These are phyloP conservation scores for Archocentrus centrarchus DNA, from an alignment of 2,113 vertebrate genomes.

Conservation along the genomic window DNA sequence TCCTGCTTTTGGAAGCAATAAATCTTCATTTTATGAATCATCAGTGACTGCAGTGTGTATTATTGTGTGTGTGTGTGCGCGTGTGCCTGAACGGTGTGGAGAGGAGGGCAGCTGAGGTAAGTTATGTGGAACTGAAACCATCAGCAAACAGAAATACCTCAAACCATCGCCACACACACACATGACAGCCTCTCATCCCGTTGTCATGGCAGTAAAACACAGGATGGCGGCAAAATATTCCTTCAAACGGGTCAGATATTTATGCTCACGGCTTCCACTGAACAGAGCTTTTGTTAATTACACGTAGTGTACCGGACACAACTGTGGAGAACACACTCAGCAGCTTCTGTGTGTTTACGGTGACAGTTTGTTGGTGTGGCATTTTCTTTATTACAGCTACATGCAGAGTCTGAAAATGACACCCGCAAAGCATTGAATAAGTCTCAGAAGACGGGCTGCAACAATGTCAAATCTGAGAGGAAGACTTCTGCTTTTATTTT, in stretches of 20 bases:
- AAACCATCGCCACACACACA: not conserved
- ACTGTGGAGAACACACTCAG: rapidly evolving
- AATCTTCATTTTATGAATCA: conserved; percentile 49
- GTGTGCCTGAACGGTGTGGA: not conserved
- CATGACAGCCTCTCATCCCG: not conserved
- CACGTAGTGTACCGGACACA: not conserved
- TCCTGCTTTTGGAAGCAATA: not conserved
- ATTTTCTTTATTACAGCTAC: too few relatives aligned
- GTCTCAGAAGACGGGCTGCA: too few relatives aligned
- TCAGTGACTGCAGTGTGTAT: not conserved
- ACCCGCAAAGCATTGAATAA: too few relatives aligned
- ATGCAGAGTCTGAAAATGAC: too few relatives aligned
- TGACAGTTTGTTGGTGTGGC: too few relatives aligned
- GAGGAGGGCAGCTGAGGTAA: conserved; percentile 22
- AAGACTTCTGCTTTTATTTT: too few relatives aligned
- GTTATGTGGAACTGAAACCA: conserved; percentile 44
- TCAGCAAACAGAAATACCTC: conserved; percentile 25
- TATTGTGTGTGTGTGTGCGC: not conserved
- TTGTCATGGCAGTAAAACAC: conserved; percentile 47
- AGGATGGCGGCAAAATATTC: not conserved
- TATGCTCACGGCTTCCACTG: not conserved
- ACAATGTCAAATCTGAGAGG: too few relatives aligned
- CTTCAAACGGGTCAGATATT: conserved; percentile 4
- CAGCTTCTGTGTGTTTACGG: too few relatives aligned
- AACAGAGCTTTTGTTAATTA: not conserved